phyloP scores from a whole-genome alignment of 1,140 invertebrate genomes.

The Onthophagus taurus region DNA sequence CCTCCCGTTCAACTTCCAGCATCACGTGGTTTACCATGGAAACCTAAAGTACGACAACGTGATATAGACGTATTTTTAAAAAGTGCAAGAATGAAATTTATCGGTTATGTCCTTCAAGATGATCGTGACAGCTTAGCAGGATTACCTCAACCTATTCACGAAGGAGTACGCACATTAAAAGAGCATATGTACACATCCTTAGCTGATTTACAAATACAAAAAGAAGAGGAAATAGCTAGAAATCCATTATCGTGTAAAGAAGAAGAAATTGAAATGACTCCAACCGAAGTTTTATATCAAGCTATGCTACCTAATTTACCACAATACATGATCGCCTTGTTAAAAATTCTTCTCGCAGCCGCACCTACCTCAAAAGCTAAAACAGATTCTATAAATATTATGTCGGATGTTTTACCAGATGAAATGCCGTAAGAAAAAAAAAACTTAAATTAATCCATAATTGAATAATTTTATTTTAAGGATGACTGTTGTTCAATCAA shows the following conservation, averaged over 20 bases:
- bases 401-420: constrained; percentile 93
- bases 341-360: constrained; percentile 95
- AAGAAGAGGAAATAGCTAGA: constrained; percentile 71
- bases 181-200: constrained; percentile 77
- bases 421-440: constrained; percentile 73
- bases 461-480: constrained; percentile 37
- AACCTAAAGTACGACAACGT: constrained; percentile 90
- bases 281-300: constrained; percentile 82
- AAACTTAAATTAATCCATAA: neutral
- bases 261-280: constrained; percentile 60
- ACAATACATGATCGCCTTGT: constrained; percentile 92
- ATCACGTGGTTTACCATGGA: constrained; percentile 72
- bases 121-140: constrained; percentile 83
- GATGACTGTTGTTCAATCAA: constrained; percentile 92
- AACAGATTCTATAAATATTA: constrained; percentile 96
- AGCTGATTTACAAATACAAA: constrained; percentile 72
- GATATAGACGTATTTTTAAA: constrained; percentile 89
- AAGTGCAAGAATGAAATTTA: constrained; percentile 86
- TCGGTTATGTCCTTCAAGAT: constrained; percentile 81
- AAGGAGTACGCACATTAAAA: constrained; percentile 47
- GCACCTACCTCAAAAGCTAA: constrained; percentile 97
- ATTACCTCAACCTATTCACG: constrained; percentile 88
- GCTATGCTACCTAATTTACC: constrained; percentile 87
- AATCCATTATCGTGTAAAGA: constrained; percentile 71
- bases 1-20: constrained; percentile 29